Percentiles rank a stretch among this genome's conserved stretches.
phyloP scores from a whole-genome alignment of 2,797 vertebrate genomes.

The Poeciliopsis presidionis region DNA sequence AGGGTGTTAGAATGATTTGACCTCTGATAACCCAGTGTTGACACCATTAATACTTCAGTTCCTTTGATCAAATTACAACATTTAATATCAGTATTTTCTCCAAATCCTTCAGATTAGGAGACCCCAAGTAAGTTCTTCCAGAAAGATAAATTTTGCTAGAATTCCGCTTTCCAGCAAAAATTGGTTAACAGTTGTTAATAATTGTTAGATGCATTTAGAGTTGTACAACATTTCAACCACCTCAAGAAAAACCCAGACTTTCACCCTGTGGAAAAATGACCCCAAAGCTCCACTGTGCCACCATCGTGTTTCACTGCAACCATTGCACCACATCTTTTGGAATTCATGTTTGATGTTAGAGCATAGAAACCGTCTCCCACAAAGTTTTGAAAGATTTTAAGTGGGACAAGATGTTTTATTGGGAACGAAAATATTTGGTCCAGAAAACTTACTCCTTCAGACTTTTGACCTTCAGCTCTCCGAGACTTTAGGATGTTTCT shows the following conservation, averaged over 20 bases:
- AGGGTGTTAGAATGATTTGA: neutral
- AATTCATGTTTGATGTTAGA: neutral
- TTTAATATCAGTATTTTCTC: neutral
- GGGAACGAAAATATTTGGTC: neutral
- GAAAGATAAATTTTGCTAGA: neutral
- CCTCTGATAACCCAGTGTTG: neutral
- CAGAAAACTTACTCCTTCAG: neutral
- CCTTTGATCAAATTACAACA: neutral
- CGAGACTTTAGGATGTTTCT: accelerated
- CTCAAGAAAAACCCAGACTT: neutral
- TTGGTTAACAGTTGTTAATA: too few species aligned
- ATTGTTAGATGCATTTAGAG: neutral
- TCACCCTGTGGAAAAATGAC: neutral
- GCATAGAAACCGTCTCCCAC: neutral
- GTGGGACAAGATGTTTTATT: neutral
- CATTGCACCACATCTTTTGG: neutral
- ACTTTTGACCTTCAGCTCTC: neutral
- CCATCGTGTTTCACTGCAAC: neutral
- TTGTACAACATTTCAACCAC: neutral
- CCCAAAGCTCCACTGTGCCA: neutral
- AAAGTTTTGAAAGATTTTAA: neutral
- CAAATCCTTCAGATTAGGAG: neutral
- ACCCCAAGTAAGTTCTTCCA: neutral
- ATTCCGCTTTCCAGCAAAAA: neutral
- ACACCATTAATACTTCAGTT: neutral